Evolutionary conservation across 1,140 invertebrate genomes (phyloP).

Genomic region (Pseudomyrmex gracilis): DNA sequence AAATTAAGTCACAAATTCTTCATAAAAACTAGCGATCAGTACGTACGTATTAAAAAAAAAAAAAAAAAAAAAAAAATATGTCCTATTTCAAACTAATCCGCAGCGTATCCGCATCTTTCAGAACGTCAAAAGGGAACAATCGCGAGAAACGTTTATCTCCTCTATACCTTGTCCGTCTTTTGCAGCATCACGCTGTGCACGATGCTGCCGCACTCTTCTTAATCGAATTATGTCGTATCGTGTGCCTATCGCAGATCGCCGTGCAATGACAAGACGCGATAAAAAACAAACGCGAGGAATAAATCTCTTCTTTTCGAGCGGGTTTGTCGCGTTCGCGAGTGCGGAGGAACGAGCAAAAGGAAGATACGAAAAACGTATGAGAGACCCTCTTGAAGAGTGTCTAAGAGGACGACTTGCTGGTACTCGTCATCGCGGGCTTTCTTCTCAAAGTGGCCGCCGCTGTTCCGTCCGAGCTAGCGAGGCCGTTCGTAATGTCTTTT

Average conservation of each 20-base stretch:
- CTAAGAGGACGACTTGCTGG: background rate
- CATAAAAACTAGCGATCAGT: too few species aligned
- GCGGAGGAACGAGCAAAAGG: background rate
- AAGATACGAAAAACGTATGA: background rate
- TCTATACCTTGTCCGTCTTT: conserved; percentile 1
- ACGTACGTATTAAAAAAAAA: background rate
- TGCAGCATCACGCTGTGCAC: background rate
- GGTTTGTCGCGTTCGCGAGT: background rate
- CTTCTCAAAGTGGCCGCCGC: background rate
- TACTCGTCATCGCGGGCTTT: background rate
- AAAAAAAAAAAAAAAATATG: background rate
- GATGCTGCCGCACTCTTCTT: conserved; percentile 2
- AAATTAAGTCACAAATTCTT: too few species aligned
- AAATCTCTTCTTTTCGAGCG: background rate
- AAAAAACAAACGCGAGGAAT: background rate
- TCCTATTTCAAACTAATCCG: background rate
- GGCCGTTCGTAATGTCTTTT: too few species aligned
- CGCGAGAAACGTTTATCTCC: background rate
- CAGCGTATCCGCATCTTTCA: background rate
- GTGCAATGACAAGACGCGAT: background rate
- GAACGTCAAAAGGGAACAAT: background rate
- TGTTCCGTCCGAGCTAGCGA: too few species aligned
- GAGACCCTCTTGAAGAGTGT: too few species aligned
- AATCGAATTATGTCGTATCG: conserved; percentile 22
- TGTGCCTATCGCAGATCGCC: background rate